Evolutionary conservation across 2,797 vertebrate species (phyloP).

Genomic region (Trichosurus vulpecula): DNA sequence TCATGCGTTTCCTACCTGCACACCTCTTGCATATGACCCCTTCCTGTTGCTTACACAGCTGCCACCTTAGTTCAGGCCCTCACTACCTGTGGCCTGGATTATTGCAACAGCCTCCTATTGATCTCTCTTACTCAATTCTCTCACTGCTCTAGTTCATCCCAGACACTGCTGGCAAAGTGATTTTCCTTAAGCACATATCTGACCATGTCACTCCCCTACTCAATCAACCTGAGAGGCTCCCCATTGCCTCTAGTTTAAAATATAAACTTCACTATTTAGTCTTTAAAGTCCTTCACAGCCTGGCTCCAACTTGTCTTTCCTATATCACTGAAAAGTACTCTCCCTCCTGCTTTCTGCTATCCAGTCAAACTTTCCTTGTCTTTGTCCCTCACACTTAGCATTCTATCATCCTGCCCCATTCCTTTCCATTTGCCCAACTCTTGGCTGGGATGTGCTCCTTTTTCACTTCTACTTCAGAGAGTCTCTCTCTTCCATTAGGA

Average conservation of each 20-base stretch:
- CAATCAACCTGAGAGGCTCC: not conserved
- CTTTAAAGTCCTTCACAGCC: not conserved
- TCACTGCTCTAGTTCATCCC: not conserved
- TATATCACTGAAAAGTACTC: not conserved
- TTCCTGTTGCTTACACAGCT: not conserved
- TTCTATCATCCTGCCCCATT: not conserved
- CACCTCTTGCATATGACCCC: not conserved
- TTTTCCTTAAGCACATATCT: not conserved
- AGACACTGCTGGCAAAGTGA: not conserved
- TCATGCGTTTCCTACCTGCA: not conserved
- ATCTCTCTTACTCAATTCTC: not conserved
- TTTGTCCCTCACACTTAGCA: not conserved
- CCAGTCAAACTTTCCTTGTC: not conserved
- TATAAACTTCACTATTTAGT: not conserved
- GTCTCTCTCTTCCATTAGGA: not conserved
- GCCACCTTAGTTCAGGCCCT: not conserved
- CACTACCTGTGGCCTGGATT: not conserved
- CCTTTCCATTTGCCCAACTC: not conserved
- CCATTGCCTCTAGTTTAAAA: not conserved
- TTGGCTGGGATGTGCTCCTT: not conserved
- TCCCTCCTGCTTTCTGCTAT: not conserved
- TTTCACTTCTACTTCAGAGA: not conserved
- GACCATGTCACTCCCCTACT: not conserved
- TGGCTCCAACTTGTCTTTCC: not conserved
- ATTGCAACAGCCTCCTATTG: not conserved